Conservation (phyloP, 2,113 vertebrate genomes). For the Lycocorax pyrrhopterus region DNA sequence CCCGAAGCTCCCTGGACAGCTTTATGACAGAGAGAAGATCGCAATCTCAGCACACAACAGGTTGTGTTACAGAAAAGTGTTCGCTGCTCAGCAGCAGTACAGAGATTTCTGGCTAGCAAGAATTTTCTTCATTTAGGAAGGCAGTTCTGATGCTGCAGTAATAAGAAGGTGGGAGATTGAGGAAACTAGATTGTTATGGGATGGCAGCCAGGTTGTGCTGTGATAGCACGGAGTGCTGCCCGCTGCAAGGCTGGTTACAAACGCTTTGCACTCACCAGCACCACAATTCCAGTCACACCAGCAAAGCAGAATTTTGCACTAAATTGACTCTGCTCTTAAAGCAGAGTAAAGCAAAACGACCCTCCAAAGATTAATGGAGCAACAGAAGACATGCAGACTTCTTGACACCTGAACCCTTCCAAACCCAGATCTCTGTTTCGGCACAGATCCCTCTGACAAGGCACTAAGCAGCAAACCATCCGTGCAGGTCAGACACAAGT, state of each 20-base stretch:
- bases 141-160: not conserved
- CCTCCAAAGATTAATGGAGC: not conserved
- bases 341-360: not conserved
- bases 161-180: not conserved
- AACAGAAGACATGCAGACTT: not conserved
- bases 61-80: not conserved
- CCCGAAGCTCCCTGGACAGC: not conserved
- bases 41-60: not conserved
- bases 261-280: not conserved
- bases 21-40: not conserved
- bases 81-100: not conserved
- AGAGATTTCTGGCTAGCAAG: not conserved
- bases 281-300: not conserved
- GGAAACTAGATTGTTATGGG: not conserved
- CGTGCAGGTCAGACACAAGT: rapidly evolving
- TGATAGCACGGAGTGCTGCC: not conserved
- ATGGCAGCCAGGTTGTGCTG: not conserved
- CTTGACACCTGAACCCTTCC: not conserved
- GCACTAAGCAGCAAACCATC: not conserved
- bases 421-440: not conserved
- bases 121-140: not conserved
- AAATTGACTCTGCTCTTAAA: not conserved
- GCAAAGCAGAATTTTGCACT: not conserved
- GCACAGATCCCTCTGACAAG: not conserved
- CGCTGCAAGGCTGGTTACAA: not conserved